Base-by-base conservation (phyloP, 2,113 vertebrate genomes). In the Macrotis lagotis region DNA sequence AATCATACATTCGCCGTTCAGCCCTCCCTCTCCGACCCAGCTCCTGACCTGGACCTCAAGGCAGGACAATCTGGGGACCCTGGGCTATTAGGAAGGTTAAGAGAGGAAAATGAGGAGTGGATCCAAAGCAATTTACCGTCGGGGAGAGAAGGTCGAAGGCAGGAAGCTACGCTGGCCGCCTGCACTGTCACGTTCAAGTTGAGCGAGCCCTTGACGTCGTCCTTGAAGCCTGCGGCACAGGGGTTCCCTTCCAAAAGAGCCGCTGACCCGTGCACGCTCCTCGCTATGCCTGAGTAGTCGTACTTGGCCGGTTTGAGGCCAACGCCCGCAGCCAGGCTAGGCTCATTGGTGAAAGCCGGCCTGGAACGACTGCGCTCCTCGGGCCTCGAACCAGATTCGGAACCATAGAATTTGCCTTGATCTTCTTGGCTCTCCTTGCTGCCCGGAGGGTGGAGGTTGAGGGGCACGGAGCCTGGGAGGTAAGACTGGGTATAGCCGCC, bases 111-210 rank as follows among this genome's bases (percentile, higher is more conserved):
- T 50, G 2, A 90, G 91, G 93, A 97, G 97, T 48, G 24, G 95
- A 97, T 98, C 96, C 96, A 97, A 97, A 93, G 96, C 98, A 94
- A 95, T 97, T 96, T 99, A 99, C 99, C 99, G 98, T 99, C 99
- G 98, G 98, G 98, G 98, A 99, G 99, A 93, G 99, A 98, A 97
- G 99, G 98, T 98, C 99, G 98, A 98, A 98, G 98, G 98, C 99
- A 99, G 91, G 99, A 98, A 98, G 98, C 98, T 96, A 98, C 98
- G 92, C 99, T 98, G 90, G 99, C 95, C 48, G 98, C 98, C 95
- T 99, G 99, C 97, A 98, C 97, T 97, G 98, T 98, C 99, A 99
- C 97, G 99, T 98, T 98, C 97, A 98, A 99, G 98, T 98, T 99
- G 98, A 99, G 98, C 96, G 99, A 98, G 98, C 98, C 98, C 98